phyloP scores from a whole-genome alignment of 1,140 invertebrate genomes.

The Cheumatopsyche charites region DNA sequence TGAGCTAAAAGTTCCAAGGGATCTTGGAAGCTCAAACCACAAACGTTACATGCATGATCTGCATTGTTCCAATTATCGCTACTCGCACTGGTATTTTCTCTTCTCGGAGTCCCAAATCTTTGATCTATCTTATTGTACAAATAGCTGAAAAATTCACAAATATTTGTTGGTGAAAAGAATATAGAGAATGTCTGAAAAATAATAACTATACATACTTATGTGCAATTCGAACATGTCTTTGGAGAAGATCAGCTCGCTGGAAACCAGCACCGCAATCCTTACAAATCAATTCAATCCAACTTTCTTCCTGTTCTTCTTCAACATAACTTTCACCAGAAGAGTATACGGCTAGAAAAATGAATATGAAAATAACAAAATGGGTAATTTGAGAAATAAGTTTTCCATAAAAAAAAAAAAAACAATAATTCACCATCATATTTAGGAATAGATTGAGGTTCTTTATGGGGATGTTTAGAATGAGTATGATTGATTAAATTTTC shows the following conservation, averaged over 20 bases:
- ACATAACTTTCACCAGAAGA: constrained; percentile 56
- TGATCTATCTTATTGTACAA: constrained; percentile 19
- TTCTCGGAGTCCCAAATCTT: background rate
- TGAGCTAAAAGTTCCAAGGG: constrained; percentile 76
- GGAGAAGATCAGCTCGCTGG: constrained; percentile 74
- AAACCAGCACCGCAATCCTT: constrained; percentile 77
- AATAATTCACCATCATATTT: constrained; percentile 34
- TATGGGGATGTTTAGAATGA: constrained; percentile 62
- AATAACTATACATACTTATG: constrained; percentile 53
- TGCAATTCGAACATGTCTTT: constrained; percentile 65
- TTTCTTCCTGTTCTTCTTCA: constrained; percentile 61
- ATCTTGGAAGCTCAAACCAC: constrained; percentile 76
- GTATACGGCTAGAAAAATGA: constrained; percentile 49
- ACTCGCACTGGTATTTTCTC: background rate
- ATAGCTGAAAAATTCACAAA: constrained; percentile 17
- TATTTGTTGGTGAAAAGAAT: background rate
- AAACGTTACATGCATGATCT: constrained; percentile 72
- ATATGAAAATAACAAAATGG: background rate
- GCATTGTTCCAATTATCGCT: constrained; percentile 25
- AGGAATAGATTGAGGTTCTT: constrained; percentile 52
- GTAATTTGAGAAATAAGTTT: background rate
- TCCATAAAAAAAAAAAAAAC: background rate
- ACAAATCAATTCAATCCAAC: constrained; percentile 72
- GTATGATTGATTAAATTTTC: constrained; percentile 70
- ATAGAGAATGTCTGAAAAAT: background rate